Evolutionary conservation across 2,797 vertebrate species (phyloP).

Genomic region (Pangasius sanitwongsei): DNA sequence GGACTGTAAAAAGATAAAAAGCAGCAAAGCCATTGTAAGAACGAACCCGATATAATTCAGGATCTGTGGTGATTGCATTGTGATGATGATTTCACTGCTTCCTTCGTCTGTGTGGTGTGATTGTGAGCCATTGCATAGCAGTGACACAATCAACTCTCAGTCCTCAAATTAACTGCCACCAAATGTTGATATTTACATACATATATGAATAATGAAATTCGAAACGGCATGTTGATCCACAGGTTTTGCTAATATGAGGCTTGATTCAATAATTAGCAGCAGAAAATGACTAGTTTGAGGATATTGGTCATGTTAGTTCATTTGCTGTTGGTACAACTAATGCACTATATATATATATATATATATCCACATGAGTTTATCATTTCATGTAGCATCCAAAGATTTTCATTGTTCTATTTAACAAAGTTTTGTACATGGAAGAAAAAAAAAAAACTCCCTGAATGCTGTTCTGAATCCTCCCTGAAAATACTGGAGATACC

Average conservation of each 20-base stretch:
- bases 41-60: not conserved
- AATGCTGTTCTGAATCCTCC: not conserved
- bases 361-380: not conserved
- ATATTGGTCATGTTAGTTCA: not conserved
- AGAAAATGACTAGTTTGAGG: too few species aligned
- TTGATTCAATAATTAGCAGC: not conserved
- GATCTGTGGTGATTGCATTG: not conserved
- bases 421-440: not conserved
- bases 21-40: not conserved
- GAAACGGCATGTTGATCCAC: not conserved
- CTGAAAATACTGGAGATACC: not conserved
- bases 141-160: not conserved
- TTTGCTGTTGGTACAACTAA: not conserved
- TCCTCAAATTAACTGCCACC: not conserved
- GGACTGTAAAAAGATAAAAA: not conserved
- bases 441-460: not conserved
- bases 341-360: not conserved
- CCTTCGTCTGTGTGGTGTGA: not conserved
- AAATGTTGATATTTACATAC: not conserved
- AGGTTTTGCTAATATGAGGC: not conserved
- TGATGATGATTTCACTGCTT: slow-evolving; percentile 3
- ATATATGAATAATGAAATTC: not conserved
- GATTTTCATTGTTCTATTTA: not conserved
- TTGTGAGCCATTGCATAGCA: not conserved
- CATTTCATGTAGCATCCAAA: not conserved